Base-by-base conservation (phyloP, 2,113 vertebrate genomes). In the Hippolais icterina region DNA sequence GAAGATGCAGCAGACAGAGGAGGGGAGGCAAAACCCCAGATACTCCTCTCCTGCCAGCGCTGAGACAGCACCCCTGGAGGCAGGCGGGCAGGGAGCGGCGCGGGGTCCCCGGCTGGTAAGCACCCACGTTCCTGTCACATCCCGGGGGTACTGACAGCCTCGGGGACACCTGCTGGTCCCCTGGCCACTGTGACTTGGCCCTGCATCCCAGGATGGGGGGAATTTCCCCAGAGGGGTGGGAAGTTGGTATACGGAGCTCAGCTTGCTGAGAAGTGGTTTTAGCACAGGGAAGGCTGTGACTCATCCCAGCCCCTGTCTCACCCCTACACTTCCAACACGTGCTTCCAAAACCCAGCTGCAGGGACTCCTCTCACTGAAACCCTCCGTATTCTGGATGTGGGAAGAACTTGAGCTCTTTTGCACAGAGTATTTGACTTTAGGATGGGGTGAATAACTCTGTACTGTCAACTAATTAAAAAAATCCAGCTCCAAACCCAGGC, bases 321-420 rank as follows among this genome's bases (percentile, higher is more conserved):
- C 3, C 37, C 46, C 31, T 10, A 2, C 3, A 2, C 7, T 11
- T 50, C 24, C 33, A 59, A 23, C 39, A 31, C 0, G 0, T 5
- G 41, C 61, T 23, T 16, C 27, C 53, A 37, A 90, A 89, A 31
- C 15, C 39, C 17, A 37, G 27, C 20, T 14, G n/a, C 4, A 19
- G 44, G 15, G 39, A 16, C 11, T 17, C n/a, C 17, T 54, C 33
- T 22, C 39, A 4, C 9, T 5, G 28, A 54, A 93, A 47, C 18
- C 8, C 31, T 41, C 57, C 0, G 0, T 15, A 15, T 29, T 81
- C 1, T 2, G 56, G 20, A 11, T 19, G 21, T 56, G 47, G 56
- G 49, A 63, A 57, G 39, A 59, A 12, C 27, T 12, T 2, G 2
- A 41, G n/a, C 15, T 78, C 41, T 53, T 71, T 19, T 46, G 33